A percentile compares a stretch with the other conserved stretches of the same genome.
phyloP scores from a whole-genome alignment of 1,140 invertebrate genomes.

The Spodoptera frugiperda region DNA sequence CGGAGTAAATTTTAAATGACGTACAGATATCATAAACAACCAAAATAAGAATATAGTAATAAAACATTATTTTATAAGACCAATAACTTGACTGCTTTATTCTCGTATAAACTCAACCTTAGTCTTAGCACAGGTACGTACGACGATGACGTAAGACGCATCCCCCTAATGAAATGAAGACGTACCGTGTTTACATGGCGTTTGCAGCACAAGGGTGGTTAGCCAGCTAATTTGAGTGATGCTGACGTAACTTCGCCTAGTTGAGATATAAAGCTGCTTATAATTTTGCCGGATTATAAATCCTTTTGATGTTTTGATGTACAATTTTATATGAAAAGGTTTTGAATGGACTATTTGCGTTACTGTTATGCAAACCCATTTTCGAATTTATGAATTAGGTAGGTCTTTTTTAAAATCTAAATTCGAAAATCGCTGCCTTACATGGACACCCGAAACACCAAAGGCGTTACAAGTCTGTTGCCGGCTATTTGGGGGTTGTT shows the following conservation, averaged over 20 bases:
- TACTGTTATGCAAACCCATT: too few species aligned
- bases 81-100: neutral
- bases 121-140: constrained; percentile 17
- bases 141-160: constrained; percentile 55
- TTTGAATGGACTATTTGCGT: too few species aligned
- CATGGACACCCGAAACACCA: too few species aligned
- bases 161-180: constrained; percentile 74
- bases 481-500: too few species aligned
- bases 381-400: too few species aligned
- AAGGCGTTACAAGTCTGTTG: too few species aligned
- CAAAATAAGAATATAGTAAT: neutral
- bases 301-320: constrained; percentile 6
- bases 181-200: constrained; percentile 69
- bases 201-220: constrained; percentile 49
- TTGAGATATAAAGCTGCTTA: constrained; percentile 21
- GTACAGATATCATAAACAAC: too few species aligned
- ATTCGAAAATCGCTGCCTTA: too few species aligned
- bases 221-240: constrained; percentile 63
- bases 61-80: neutral
- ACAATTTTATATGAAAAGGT: neutral
- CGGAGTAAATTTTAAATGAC: too few species aligned
- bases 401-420: too few species aligned
- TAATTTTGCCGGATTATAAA: constrained; percentile 37
- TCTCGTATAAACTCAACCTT: constrained; percentile 24
- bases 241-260: constrained; percentile 42